A percentile compares a stretch with the other conserved stretches of the same genome.
These are phyloP conservation scores for Champsocephalus gunnari DNA, from an alignment of 2,797 vertebrate genomes.

Conservation along the genomic window DNA sequence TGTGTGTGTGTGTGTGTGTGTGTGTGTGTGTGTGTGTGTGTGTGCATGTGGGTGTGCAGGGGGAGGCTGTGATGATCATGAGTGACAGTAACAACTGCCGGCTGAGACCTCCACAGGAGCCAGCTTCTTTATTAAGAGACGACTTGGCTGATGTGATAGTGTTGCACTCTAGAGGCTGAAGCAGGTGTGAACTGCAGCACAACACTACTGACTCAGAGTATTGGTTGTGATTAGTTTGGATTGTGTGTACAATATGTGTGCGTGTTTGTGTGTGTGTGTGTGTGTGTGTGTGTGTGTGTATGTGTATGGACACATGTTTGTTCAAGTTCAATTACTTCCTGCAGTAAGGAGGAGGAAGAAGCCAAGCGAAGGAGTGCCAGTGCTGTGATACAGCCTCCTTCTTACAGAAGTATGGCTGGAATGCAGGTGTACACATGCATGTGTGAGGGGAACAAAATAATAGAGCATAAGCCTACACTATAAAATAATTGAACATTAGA, in stretches of 20 bases:
- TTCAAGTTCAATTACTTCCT: constrained; percentile 70
- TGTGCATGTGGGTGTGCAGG: constrained; percentile 40
- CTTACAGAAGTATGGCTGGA: constrained; percentile 72
- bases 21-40: constrained; percentile 41
- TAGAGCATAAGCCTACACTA: not conserved
- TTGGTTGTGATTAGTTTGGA: constrained; percentile 36
- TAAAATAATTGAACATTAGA: constrained; percentile 13
- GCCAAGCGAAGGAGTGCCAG: constrained; percentile 58
- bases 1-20: constrained; percentile 37
- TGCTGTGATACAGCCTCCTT: constrained; percentile 63
- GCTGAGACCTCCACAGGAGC: constrained; percentile 78
- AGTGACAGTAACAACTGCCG: constrained; percentile 92
- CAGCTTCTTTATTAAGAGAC: constrained; percentile 79
- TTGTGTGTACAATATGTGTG: not conserved
- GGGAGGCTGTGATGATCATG: constrained; percentile 75
- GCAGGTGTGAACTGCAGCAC: constrained; percentile 33
- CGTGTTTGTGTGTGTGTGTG: not conserved
- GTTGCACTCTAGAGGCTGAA: constrained; percentile 57
- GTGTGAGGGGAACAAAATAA: constrained; percentile 37
- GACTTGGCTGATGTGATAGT: constrained; percentile 89
- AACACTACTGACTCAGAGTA: constrained; percentile 21
- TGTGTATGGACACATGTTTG: constrained; percentile 32
- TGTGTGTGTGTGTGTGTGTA: not conserved
- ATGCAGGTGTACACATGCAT: constrained; percentile 69
- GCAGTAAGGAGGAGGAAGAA: constrained; percentile 46